Evolutionary conservation across 2,113 vertebrate genomes (phyloP).

Genomic region (Cyanoramphus novaezelandiae): DNA sequence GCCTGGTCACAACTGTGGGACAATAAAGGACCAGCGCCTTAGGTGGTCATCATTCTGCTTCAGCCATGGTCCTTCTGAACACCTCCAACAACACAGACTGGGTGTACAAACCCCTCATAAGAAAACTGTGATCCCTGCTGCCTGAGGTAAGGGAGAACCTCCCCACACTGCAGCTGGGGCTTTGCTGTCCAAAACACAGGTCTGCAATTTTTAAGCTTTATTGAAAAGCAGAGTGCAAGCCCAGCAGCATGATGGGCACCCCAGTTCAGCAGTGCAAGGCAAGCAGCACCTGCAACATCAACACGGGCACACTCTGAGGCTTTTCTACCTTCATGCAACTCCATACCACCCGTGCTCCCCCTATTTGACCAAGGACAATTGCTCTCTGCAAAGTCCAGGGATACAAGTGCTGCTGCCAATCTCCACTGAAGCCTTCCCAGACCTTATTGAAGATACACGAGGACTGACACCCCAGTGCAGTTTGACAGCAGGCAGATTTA

Average conservation of each 20-base stretch:
- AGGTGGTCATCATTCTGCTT: not conserved
- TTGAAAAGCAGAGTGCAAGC: not conserved
- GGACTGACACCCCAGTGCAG: not conserved
- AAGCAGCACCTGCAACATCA: not conserved
- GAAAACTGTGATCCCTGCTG: not conserved
- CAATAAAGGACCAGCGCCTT: fast-evolving
- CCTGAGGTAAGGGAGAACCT: not conserved
- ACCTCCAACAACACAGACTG: not conserved
- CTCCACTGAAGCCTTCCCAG: not conserved
- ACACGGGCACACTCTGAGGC: not conserved
- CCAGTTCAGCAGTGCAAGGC: not conserved
- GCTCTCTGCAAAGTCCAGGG: not conserved
- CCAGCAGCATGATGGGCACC: not conserved
- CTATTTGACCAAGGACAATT: not conserved
- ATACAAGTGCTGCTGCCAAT: not conserved
- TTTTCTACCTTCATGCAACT: not conserved
- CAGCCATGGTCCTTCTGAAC: not conserved
- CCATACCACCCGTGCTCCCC: not conserved
- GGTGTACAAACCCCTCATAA: not conserved
- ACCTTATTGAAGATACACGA: not conserved
- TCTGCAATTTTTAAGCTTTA: not conserved
- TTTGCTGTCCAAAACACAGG: not conserved
- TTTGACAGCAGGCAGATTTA: constrained; percentile 48
- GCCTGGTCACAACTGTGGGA: not conserved
- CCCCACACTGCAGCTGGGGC: not conserved